Evolutionary conservation across 2,888 invertebrate genomes (phyloP), one percentile per base, ranked within the genome.

Genomic region (Agonopterix subpropinquella): DNA sequence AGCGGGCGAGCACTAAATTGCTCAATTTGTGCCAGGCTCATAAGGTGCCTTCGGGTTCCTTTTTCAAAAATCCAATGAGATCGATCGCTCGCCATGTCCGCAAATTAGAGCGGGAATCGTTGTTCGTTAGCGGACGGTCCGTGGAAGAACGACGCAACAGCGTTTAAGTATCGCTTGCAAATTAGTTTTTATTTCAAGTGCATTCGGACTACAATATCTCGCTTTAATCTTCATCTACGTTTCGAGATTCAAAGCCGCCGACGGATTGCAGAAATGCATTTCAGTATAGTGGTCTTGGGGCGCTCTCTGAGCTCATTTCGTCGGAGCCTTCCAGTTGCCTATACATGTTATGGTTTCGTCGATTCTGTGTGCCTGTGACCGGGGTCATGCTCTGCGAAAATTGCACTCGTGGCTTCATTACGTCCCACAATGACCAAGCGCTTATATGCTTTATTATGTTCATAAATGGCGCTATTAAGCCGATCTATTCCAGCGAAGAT

Each of bases 41-140:
- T 77, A 76, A 81, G 73, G 70, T 70, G 73, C 73, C 66, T 75
- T 77, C 67, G 72, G 64, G 70, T 79, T 80, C 73, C 73, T 85
- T 87, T 87, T 81, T 79, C 73, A 80, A 86, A 86, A 87, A 81
- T 80, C 83, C 80, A 85, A 86, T 83, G 79, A 86, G 86, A 85
- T 88, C 87, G 85, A 88, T 88, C 84, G 85, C 77, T 78, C 70
- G 80, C 81, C 83, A 80, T 84, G 84, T 83, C 87, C 77, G 87
- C 86, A 86, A 87, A 87, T 87, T 87, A 85, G 85, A 83, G 76
- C 80, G 77, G 77, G 86, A 80, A 82, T 85, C 79, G 84, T 69
- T 78, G 84, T 86, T 85, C 84, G 84, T 85, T 85, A 86, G 77
- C 69, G 70, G 46, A 48, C 48, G 36, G 4, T 53, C 43, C 59